Conservation (phyloP, 2,888 invertebrate genomes). For the Clepsis dumicolana region DNA sequence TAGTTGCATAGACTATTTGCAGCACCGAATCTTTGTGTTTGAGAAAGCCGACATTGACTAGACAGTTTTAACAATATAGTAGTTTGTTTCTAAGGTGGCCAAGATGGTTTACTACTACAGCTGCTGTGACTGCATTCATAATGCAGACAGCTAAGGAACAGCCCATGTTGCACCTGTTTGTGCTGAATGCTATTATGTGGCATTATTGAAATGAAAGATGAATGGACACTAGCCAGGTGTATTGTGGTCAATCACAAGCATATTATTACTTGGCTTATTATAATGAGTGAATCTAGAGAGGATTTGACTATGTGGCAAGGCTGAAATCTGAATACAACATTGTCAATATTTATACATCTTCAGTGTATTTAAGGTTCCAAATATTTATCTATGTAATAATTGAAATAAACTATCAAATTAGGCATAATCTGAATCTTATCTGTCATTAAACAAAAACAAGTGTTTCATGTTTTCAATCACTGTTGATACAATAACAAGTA, state of each 20-base stretch:
- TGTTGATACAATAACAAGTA: constrained; percentile 2
- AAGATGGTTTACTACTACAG: neutral
- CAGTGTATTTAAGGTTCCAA: neutral
- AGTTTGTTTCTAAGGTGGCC: neutral
- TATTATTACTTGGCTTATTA: neutral
- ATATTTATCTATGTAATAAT: neutral
- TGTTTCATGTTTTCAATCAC: constrained; percentile 17
- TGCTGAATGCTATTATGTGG: neutral
- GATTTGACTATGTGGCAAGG: neutral
- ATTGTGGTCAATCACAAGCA: neutral
- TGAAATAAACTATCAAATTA: constrained; percentile 10
- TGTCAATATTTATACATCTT: neutral
- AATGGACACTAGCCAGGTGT: neutral
- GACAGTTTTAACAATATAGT: neutral
- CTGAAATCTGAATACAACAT: neutral
- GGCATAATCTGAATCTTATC: constrained; percentile 20
- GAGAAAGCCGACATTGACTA: neutral
- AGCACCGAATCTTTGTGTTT: neutral
- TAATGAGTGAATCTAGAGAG: neutral
- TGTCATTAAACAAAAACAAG: constrained; percentile 27
- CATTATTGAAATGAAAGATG: neutral
- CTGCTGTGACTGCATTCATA: neutral
- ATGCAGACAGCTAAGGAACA: neutral
- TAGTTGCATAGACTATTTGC: neutral
- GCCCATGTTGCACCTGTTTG: neutral